A percentile compares a stretch with the other conserved stretches of the same genome.
phyloP scores from a whole-genome alignment of 1,140 invertebrate genomes.

The Globodera rostochiensis region DNA sequence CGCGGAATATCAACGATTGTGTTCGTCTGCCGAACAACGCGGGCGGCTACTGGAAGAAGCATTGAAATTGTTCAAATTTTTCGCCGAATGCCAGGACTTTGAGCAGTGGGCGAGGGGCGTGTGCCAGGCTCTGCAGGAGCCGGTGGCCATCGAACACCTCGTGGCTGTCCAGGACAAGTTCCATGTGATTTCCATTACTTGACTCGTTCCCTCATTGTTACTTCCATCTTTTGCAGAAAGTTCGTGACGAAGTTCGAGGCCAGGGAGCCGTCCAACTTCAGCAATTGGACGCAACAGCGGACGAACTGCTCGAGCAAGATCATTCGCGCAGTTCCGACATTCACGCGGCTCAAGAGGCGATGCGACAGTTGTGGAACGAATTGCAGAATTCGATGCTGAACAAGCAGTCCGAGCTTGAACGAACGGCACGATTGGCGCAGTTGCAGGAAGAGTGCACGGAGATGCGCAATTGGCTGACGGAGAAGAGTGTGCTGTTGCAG shows the following conservation, averaged over 20 bases:
- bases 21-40: slow-evolving; percentile 76
- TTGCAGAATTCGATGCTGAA: slow-evolving; percentile 84
- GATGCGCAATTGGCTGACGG: slow-evolving; percentile 88
- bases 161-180: slow-evolving; percentile 91
- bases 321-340: slow-evolving; percentile 86
- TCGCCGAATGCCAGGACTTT: slow-evolving; percentile 95
- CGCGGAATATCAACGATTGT: slow-evolving; percentile 78
- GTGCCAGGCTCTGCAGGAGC: slow-evolving; percentile 81
- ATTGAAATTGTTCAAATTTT: slow-evolving; percentile 88
- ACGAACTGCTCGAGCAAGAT: slow-evolving; percentile 81
- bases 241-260: slow-evolving; percentile 89
- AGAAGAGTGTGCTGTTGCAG: slow-evolving; percentile 79
- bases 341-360: slow-evolving; percentile 78
- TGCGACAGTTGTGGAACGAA: slow-evolving; percentile 75
- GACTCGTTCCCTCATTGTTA: slow-evolving; percentile 13
- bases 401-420: slow-evolving; percentile 78
- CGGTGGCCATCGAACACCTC: slow-evolving; percentile 85
- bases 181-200: slow-evolving; percentile 69
- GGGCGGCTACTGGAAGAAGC: slow-evolving; percentile 85
- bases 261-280: slow-evolving; percentile 82
- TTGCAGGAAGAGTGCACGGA: slow-evolving; percentile 91
- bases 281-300: slow-evolving; percentile 82
- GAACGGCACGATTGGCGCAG: slow-evolving; percentile 78
- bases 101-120: slow-evolving; percentile 96
- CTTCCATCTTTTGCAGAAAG: slow-evolving; percentile 73